Evolutionary conservation across 2,888 invertebrate genomes (phyloP).

Genomic region (Eilema caniola): DNA sequence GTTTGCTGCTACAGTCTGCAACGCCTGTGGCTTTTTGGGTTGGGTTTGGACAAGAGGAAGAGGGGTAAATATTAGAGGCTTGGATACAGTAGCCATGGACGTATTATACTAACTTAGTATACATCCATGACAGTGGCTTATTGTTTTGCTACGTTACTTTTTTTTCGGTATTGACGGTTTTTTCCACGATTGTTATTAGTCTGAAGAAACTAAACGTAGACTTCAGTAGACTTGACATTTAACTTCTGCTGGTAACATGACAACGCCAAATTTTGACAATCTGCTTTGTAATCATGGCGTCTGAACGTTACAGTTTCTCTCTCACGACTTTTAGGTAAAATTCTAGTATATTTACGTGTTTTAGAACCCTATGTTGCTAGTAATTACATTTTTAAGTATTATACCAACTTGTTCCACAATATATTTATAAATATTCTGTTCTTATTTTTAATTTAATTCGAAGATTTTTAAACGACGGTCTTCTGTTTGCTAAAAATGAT

Average conservation of each 20-base stretch:
- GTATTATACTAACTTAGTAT: no score
- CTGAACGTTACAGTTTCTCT: constrained; percentile 98
- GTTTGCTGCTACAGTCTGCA: no score
- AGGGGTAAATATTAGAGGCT: no score
- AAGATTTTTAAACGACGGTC: neutral
- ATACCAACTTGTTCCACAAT: neutral
- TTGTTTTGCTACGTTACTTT: no score
- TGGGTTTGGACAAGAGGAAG: no score
- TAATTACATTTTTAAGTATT: neutral
- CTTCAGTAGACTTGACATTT: constrained; percentile 45
- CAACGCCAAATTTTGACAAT: constrained; percentile 65
- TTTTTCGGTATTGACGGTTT: neutral
- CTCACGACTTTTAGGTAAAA: constrained; percentile 91
- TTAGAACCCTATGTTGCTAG: constrained; percentile 16
- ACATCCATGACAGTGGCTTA: no score
- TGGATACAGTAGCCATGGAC: no score
- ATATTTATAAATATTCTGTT: neutral
- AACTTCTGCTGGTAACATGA: constrained; percentile 59
- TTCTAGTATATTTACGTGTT: constrained; percentile 58
- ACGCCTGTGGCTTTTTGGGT: no score
- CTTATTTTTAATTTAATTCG: constrained; percentile 16
- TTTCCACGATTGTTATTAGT: neutral
- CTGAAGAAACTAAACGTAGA: constrained; percentile 31
- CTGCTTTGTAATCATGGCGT: constrained; percentile 93
- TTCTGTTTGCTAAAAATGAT: constrained; percentile 31